Conservation (phyloP, 2,888 invertebrate genomes). For the Rotaria macrura region DNA sequence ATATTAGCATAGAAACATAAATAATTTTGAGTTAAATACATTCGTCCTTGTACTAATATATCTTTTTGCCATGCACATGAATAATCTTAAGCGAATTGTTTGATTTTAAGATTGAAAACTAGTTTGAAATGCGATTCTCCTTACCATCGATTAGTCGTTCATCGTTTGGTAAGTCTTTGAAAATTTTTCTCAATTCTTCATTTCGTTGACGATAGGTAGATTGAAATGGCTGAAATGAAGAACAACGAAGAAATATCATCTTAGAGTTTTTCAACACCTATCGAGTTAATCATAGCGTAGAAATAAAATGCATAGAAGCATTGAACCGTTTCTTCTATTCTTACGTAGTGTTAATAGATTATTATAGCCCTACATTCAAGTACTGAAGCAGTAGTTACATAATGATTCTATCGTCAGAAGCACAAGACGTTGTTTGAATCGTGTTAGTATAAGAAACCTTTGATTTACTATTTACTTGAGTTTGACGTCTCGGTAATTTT, state of each 20-base stretch:
- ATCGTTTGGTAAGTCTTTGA: background rate
- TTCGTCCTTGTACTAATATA: slow-evolving; percentile 82
- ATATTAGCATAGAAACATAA: slow-evolving; percentile 95
- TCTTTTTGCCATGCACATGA: slow-evolving; percentile 91
- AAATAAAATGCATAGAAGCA: too few species aligned
- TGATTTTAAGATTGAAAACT: slow-evolving; percentile 8
- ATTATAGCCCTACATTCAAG: too few species aligned
- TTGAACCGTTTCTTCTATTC: too few species aligned
- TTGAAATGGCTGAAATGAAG: slow-evolving; percentile 25
- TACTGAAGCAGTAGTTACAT: too few species aligned
- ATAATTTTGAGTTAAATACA: slow-evolving; percentile 87
- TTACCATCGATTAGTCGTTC: slow-evolving; percentile 9
- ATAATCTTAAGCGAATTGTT: slow-evolving; percentile 64
- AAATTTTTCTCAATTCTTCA: slow-evolving; percentile 31
- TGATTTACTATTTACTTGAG: background rate
- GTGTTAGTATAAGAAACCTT: background rate
- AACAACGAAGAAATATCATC: too few species aligned
- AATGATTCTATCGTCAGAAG: too few species aligned
- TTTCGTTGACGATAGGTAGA: slow-evolving; percentile 28
- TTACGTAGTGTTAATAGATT: too few species aligned
- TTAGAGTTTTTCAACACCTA: background rate
- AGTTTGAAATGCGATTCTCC: background rate
- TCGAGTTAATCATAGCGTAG: background rate
- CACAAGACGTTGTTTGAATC: too few species aligned
- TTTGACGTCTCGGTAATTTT: background rate